Evolutionary conservation across 2,797 vertebrate genomes (phyloP), one percentile per base, ranked within the genome.

Genomic region (Chelidonichthys spinosus): DNA sequence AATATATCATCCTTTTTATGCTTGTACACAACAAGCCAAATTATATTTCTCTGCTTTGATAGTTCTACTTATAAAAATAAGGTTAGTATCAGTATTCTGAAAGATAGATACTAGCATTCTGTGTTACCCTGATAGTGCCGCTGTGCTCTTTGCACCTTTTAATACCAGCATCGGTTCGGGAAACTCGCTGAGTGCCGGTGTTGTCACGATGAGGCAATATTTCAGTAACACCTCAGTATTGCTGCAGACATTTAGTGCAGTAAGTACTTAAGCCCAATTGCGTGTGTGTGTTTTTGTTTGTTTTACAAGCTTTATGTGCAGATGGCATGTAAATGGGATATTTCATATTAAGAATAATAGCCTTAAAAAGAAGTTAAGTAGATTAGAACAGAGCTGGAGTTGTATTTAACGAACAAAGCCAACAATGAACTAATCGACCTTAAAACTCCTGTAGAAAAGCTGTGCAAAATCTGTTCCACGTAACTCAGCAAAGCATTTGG

Each of bases 261-360:
- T 42, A 54, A 61, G 40, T 64, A 69, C 25, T 63, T 72, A 50
- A 69, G 77, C 55, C 72, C 36, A 69, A 36, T 69, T 66, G 66
- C 72, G 47, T 61, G 25, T 25, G 25, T 25, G 25, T 25, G 25
- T 25, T 25, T 25, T 25, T 25, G 25, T 25, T 70, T 52, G 63
- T 60, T 75, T 52, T 63, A 13, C n/a, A 54, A 71, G 49, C 69
- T 76, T 59, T 33, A 36, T 66, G 14, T 70, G 68, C 63, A 79
- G 36, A 76, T 78, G 39, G 56, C 0, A 10, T 65, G 15, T 63
- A 46, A 72, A 79, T 63, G n/a, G 54, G 39, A 37, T 76, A 70
- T 75, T 44, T 69, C 71, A 73, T 50, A 50, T 42, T 18, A 54
- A 6, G 49, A 69, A 56, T 60, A 73, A 63, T 72, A 9, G 52